These are phyloP conservation scores for Eleginops maclovinus DNA, from an alignment of 2,113 vertebrate genomes.

Conservation along the genomic window DNA sequence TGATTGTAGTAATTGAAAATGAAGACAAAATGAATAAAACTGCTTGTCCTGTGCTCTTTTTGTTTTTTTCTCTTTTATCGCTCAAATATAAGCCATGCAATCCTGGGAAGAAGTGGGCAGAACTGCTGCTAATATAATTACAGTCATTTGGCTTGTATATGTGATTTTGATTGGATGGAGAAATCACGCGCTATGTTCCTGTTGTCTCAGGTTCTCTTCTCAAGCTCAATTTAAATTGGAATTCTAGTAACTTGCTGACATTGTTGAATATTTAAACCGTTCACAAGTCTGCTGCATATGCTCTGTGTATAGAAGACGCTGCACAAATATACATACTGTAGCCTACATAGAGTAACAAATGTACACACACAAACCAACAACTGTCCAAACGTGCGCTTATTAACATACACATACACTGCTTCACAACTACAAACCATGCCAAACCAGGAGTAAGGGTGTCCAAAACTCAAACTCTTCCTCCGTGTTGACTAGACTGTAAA, in stretches of 20 bases:
- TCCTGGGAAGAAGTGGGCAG: background rate
- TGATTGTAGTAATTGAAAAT: constrained; percentile 50
- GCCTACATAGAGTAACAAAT: background rate
- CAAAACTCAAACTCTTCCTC: background rate
- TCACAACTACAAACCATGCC: background rate
- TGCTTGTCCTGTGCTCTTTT: background rate
- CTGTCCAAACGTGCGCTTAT: constrained; percentile 4
- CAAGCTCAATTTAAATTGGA: background rate
- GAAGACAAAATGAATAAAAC: constrained; percentile 20
- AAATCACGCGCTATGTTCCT: background rate
- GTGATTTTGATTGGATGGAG: background rate
- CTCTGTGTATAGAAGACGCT: background rate
- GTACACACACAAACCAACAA: background rate
- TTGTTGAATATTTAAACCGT: constrained; percentile 32
- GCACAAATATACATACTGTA: constrained; percentile 1
- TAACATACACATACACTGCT: constrained; percentile 11
- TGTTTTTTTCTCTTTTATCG: background rate
- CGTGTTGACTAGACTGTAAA: background rate
- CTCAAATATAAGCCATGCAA: constrained; percentile 11
- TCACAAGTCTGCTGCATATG: background rate
- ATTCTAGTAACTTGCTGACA: constrained; percentile 5
- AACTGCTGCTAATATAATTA: background rate
- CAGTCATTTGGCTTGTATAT: constrained; percentile 11
- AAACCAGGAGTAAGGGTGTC: constrained; percentile 10
- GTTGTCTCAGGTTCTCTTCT: background rate